Conservation (phyloP, 1,140 invertebrate genomes). For the Papilio helenus region DNA sequence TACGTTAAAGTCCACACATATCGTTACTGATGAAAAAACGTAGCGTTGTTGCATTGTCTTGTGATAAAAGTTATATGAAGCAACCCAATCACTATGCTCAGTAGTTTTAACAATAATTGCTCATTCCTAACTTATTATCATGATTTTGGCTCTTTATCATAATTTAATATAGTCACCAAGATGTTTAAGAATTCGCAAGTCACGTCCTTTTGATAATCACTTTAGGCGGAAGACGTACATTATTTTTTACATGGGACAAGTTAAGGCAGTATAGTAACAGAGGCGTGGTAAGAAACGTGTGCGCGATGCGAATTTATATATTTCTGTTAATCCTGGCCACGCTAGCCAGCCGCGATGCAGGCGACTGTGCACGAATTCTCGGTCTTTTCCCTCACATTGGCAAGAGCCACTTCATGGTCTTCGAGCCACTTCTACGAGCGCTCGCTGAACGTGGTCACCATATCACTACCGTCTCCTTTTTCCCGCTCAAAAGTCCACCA, state of each 20-base stretch:
- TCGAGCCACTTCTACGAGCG: conserved; percentile 85
- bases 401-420: conserved; percentile 88
- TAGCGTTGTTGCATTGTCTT: too few species aligned
- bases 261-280: background rate
- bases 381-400: conserved; percentile 86
- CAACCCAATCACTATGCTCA: too few species aligned
- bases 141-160: background rate
- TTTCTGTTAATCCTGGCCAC: conserved; percentile 46
- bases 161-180: background rate
- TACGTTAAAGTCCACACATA: too few species aligned
- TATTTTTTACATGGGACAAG: background rate
- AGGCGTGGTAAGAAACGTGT: conserved; percentile 31
- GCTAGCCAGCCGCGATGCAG: conserved; percentile 16
- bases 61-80: background rate
- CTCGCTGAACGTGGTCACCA: conserved; percentile 86
- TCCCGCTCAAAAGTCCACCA: conserved; percentile 61
- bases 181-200: background rate
- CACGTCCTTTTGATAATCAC: background rate
- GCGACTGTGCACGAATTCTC: conserved; percentile 78
- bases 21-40: too few species aligned
- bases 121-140: background rate
- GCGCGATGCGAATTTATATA: conserved; percentile 52
- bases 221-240: background rate
- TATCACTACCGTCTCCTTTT: conserved; percentile 86
- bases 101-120: background rate